Base-by-base conservation (phyloP, 2,888 invertebrate species). In the Acrobasis repandana region DNA sequence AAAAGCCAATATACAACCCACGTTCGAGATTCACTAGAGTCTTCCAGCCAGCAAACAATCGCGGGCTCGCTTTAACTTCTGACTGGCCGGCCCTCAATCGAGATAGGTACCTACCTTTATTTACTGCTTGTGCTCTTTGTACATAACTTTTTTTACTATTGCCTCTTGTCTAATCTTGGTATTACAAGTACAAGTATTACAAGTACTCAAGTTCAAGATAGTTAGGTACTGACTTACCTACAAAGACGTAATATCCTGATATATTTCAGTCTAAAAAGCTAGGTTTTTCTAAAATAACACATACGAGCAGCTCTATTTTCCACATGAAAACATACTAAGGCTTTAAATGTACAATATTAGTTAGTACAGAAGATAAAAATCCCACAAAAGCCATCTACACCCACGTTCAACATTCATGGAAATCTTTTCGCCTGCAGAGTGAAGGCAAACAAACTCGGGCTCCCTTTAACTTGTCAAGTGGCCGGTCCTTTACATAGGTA, bases 391-490 rank as follows among this genome's bases (percentile, higher is more conserved):
- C 28, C 28, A 2, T 47, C n/a, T 56, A 28, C 28, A 43, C 56
- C 56, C 28, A 46, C 20, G 56, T 46, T 56, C 56, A 43, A 46
- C 20, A 43, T 38, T 56, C 56, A 56, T 56, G 33, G n/a, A 33
- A 34, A 36, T 36, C 34, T 54, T 54, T 60, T 46, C 16, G 34
- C 33, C 10, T n/a, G n/a, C n/a, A n/a, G n/a, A n/a, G n/a, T n/a
- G n/a, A n/a, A n/a, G 10, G 33, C 15, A 57, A 57, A 47, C 28
- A 28, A 57, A 48, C 57, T 47, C 15, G n/a, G 9, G 46, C 4
- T n/a, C 48, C 48, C 48, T 34, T 57, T 47, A 56, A 57, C 28
- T 57, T 33, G 9, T 34, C 18, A 20, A 34, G 54, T 54, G 18
- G 49, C 11, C 57, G 20, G 9, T 15, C 34, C 33, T 33, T 48